Evolutionary conservation across 2,113 vertebrate genomes (phyloP).

Genomic region (Pardalotus punctatus): DNA sequence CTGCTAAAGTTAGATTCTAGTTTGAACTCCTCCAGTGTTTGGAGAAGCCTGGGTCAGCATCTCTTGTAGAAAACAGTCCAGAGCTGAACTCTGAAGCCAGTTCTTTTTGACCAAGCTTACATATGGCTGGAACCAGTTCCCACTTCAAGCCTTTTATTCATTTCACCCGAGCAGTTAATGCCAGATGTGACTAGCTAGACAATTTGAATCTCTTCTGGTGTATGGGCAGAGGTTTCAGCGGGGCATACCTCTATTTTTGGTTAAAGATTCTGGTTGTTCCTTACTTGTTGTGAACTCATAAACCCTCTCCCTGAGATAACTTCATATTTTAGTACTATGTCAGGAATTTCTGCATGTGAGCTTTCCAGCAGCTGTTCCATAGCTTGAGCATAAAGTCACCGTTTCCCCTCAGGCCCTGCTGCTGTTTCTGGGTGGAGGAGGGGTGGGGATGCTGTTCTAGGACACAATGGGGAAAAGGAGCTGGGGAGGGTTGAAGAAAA

Average conservation of each 20-base stretch:
- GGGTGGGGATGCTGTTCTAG: neutral
- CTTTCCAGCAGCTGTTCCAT: conserved; percentile 38
- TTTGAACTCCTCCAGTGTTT: neutral
- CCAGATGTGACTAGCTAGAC: neutral
- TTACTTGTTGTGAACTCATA: neutral
- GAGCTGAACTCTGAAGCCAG: neutral
- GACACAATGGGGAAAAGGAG: neutral
- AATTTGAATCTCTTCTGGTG: neutral
- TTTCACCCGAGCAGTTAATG: neutral
- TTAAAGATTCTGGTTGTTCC: neutral
- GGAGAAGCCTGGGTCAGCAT: neutral
- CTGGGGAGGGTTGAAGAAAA: neutral
- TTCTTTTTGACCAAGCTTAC: neutral
- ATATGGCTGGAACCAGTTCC: neutral
- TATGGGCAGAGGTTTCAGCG: neutral
- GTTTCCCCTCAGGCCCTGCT: neutral
- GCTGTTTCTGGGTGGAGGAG: neutral
- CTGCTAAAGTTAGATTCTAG: neutral
- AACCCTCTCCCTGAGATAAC: neutral
- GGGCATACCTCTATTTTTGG: neutral
- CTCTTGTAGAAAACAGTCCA: neutral
- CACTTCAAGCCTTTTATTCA: neutral
- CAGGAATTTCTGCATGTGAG: neutral
- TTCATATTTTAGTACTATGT: neutral
- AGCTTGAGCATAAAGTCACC: conserved; percentile 29